Percentiles rank a stretch among this genome's conserved stretches.
Conservation (phyloP, 64 coral and sea anemone species). For the Porites lutea region DNA sequence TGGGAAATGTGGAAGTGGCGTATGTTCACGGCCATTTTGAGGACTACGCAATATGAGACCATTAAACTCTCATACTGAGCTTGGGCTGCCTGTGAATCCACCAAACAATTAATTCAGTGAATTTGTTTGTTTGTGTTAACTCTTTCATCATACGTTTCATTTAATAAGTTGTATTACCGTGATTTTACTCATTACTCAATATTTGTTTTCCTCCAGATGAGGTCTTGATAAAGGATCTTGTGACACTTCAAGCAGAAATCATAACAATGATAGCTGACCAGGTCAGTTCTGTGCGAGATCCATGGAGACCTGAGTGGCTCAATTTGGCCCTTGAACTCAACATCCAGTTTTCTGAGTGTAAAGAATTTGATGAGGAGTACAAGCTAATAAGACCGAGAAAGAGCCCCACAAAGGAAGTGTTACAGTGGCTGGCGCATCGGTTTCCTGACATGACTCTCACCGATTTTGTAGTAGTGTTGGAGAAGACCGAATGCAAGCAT, state of each 20-base stretch:
- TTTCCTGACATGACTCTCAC: not conserved
- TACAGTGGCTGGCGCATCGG: not conserved
- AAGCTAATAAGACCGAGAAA: not conserved
- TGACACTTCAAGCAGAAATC: not conserved
- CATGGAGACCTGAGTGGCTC: not conserved
- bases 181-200: too few species aligned
- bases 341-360: not conserved
- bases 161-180: too few species aligned
- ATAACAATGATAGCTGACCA: not conserved
- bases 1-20: too few species aligned
- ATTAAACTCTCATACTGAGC: too few species aligned
- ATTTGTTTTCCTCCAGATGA: not conserved
- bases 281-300: not conserved
- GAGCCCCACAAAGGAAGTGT: constrained; percentile 1
- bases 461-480: not conserved
- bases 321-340: not conserved
- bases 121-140: too few species aligned
- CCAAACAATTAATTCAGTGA: too few species aligned
- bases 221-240: not conserved
- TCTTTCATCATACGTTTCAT: too few species aligned
- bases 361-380: not conserved
- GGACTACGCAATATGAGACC: too few species aligned
- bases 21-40: too few species aligned
- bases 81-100: too few species aligned
- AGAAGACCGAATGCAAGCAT: not conserved